These are phyloP conservation scores for Ormia ochracea DNA, from an alignment of 2,888 invertebrate species.

Conservation along the genomic window DNA sequence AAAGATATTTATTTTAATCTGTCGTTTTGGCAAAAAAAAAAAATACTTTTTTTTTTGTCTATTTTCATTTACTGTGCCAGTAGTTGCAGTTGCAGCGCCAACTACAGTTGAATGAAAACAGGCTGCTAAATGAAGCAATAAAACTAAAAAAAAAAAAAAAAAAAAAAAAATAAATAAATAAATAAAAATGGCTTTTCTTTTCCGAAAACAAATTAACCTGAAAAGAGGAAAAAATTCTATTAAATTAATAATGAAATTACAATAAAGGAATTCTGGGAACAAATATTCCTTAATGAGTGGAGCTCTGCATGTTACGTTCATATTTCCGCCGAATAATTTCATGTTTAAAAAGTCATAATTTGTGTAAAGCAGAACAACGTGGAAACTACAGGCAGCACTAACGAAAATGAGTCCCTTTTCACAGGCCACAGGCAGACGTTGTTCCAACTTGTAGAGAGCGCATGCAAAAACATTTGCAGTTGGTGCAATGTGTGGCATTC, in stretches of 20 bases:
- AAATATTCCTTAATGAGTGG: not conserved
- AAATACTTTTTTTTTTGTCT: too few species aligned
- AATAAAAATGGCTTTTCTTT: too few species aligned
- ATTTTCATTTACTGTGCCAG: too few species aligned
- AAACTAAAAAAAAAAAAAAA: too few species aligned
- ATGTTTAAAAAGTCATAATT: conserved; percentile 59
- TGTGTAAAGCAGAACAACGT: conserved; percentile 37
- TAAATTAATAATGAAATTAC: not conserved
- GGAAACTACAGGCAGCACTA: not conserved
- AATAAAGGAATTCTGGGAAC: not conserved
- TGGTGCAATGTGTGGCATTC: conserved; percentile 46
- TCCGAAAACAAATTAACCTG: not conserved
- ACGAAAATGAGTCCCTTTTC: conserved; percentile 32
- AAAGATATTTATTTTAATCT: too few species aligned
- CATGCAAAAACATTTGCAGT: not conserved
- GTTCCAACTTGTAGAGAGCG: not conserved
- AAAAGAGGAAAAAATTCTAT: not conserved
- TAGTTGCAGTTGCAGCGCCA: too few species aligned
- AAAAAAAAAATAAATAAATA: too few species aligned
- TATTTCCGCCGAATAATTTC: conserved; percentile 56
- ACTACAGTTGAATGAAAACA: too few species aligned
- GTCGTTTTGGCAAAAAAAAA: too few species aligned
- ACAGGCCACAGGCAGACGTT: conserved; percentile 4
- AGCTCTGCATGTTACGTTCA: conserved; percentile 34
- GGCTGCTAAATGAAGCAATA: too few species aligned